These are phyloP conservation scores for Eudyptes chrysolophus DNA, from an alignment of 2,113 vertebrate species.

Conservation along the genomic window DNA sequence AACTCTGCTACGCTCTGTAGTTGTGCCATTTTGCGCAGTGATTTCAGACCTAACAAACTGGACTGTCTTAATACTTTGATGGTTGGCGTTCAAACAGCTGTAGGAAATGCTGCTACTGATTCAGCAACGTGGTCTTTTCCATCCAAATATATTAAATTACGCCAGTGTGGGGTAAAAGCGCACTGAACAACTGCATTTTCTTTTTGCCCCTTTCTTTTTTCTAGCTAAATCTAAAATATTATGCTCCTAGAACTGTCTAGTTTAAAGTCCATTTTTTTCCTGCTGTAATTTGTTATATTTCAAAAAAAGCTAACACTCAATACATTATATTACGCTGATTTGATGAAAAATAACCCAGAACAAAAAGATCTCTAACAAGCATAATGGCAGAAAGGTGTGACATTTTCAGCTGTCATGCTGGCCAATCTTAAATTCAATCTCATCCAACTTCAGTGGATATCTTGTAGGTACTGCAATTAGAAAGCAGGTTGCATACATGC, in stretches of 20 bases:
- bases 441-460: not conserved
- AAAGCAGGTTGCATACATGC: not conserved
- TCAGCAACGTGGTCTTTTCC: not conserved
- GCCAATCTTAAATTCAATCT: slow-evolving; percentile 28
- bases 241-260: not conserved
- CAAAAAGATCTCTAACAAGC: not conserved
- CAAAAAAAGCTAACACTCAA: not conserved
- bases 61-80: slow-evolving; percentile 30
- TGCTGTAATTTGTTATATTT: not conserved
- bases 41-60: slow-evolving; percentile 11
- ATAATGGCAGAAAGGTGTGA: not conserved
- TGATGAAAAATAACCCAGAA: slow-evolving; percentile 27
- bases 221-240: not conserved
- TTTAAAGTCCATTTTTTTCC: not conserved
- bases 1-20: not conserved
- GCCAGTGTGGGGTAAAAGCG: not conserved
- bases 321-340: not conserved
- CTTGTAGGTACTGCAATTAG: not conserved
- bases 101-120: not conserved
- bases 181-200: not conserved
- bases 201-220: not conserved
- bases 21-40: not conserved
- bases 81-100: not conserved
- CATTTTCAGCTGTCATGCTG: slow-evolving; percentile 38
- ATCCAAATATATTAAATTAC: not conserved